Percentiles rank a stretch among this genome's conserved stretches.
These are phyloP conservation scores for Mastomys coucha DNA, from an alignment of 2,113 vertebrate genomes.

Conservation along the genomic window DNA sequence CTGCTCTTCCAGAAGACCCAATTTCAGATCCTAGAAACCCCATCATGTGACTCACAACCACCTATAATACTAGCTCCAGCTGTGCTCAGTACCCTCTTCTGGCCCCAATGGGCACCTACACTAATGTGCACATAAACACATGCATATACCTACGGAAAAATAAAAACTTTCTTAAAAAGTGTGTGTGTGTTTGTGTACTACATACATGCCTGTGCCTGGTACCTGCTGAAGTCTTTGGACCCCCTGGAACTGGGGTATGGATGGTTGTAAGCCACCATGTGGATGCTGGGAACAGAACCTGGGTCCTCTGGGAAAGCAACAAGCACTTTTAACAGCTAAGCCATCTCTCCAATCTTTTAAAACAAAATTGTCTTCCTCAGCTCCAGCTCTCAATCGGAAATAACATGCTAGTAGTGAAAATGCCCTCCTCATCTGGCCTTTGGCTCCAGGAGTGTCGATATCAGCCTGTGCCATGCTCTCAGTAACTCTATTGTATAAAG, in stretches of 20 bases:
- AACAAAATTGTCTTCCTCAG: background rate
- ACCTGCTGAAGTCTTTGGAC: background rate
- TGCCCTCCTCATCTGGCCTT: background rate
- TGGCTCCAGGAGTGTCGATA: background rate
- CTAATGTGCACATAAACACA: background rate
- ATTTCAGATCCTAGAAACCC: background rate
- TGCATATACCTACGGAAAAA: background rate
- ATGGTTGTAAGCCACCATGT: background rate
- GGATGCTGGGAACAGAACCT: background rate
- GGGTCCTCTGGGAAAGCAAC: background rate
- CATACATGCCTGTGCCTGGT: background rate
- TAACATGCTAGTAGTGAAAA: background rate
- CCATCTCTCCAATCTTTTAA: background rate
- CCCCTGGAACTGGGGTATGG: background rate
- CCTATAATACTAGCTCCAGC: background rate
- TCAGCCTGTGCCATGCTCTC: background rate
- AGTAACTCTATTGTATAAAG: background rate
- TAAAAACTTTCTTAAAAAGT: background rate
- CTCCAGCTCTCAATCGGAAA: background rate
- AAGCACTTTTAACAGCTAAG: background rate
- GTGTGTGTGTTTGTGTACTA: background rate
- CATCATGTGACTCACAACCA: background rate
- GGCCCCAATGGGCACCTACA: background rate
- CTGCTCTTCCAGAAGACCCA: background rate
- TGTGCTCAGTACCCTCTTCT: background rate